Evolutionary conservation across 2,113 vertebrate species (phyloP).

Genomic region (Nibea albiflora): DNA sequence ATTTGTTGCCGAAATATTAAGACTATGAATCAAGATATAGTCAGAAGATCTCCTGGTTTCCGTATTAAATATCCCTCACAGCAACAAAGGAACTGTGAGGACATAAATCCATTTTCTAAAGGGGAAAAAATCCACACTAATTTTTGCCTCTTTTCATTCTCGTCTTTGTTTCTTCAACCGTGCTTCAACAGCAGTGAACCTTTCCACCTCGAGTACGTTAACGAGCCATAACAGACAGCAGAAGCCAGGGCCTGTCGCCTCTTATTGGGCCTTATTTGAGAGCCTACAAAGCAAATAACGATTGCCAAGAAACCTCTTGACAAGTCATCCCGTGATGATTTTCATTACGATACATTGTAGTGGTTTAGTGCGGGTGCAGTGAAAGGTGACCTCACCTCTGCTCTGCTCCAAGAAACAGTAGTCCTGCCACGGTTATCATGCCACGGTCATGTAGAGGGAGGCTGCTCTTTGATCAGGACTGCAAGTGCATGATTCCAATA

Average conservation of each 20-base stretch:
- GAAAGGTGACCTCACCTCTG: slow-evolving; percentile 77
- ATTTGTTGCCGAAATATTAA: neutral
- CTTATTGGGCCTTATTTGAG: slow-evolving; percentile 60
- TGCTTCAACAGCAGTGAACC: slow-evolving; percentile 56
- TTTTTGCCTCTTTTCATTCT: slow-evolving; percentile 38
- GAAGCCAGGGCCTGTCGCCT: slow-evolving; percentile 77
- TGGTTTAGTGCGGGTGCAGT: slow-evolving; percentile 44
- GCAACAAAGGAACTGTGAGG: neutral
- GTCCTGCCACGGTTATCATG: slow-evolving; percentile 54
- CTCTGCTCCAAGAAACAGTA: slow-evolving; percentile 58
- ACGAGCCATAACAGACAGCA: slow-evolving; percentile 79
- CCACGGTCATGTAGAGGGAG: slow-evolving; percentile 45
- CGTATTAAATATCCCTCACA: neutral
- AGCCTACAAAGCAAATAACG: slow-evolving; percentile 67
- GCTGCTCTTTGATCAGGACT: slow-evolving; percentile 73
- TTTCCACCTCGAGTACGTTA: slow-evolving; percentile 75
- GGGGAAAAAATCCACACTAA: slow-evolving; percentile 11
- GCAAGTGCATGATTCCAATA: slow-evolving; percentile 55
- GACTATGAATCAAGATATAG: neutral
- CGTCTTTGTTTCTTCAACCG: slow-evolving; percentile 38
- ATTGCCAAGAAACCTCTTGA: slow-evolving; percentile 66
- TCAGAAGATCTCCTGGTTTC: neutral
- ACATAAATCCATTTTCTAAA: slow-evolving; percentile 31
- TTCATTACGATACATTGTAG: slow-evolving; percentile 61
- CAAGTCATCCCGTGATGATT: slow-evolving; percentile 60